phyloP scores from a whole-genome alignment of 1,140 invertebrate genomes.

The Drosophila littoralis region DNA sequence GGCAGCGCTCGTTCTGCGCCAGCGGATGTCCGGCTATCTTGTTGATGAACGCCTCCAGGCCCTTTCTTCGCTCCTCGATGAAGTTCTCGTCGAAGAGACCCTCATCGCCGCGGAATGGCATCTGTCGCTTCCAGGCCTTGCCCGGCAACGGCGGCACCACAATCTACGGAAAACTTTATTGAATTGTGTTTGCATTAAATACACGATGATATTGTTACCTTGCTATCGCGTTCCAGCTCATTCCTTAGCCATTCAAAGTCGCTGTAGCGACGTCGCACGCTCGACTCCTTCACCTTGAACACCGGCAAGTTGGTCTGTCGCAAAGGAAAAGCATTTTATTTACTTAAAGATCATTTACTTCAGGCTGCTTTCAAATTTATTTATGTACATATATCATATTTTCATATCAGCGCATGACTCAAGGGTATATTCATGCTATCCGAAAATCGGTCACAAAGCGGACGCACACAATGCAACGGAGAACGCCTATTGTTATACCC shows the following conservation, averaged over 20 bases:
- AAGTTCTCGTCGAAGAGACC: conserved; percentile 99
- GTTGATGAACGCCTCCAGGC: conserved; percentile 99
- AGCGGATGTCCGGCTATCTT: conserved; percentile 99
- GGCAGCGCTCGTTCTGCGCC: conserved; percentile 99
- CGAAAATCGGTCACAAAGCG: conserved; percentile 27
- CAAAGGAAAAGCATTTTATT: conserved; percentile 66
- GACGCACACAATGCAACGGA: conserved; percentile 30
- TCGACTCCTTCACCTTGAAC: conserved; percentile 99
- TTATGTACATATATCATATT: conserved; percentile 22
- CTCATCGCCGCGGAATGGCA: conserved; percentile 99
- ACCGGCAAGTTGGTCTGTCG: conserved; percentile 99
- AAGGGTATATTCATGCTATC: conserved; percentile 29
- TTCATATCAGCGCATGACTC: conserved; percentile 53
- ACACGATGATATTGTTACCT: conserved; percentile 87
- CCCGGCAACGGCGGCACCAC: conserved; percentile 98
- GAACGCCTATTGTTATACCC: conserved; percentile 30
- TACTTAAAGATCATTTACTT: conserved; percentile 4
- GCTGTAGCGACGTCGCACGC: conserved; percentile 98
- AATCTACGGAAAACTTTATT: conserved; percentile 87
- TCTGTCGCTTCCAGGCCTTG: conserved; percentile 98
- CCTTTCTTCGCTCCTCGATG: conserved; percentile 99
- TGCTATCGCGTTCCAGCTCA: conserved; percentile 99
- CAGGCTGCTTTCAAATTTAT: background rate
- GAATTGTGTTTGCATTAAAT: background rate
- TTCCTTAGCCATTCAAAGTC: conserved; percentile 99